A percentile compares a stretch with the other conserved stretches of the same genome.
phyloP scores from a whole-genome alignment of 2,113 vertebrate genomes.

The Athene noctua region DNA sequence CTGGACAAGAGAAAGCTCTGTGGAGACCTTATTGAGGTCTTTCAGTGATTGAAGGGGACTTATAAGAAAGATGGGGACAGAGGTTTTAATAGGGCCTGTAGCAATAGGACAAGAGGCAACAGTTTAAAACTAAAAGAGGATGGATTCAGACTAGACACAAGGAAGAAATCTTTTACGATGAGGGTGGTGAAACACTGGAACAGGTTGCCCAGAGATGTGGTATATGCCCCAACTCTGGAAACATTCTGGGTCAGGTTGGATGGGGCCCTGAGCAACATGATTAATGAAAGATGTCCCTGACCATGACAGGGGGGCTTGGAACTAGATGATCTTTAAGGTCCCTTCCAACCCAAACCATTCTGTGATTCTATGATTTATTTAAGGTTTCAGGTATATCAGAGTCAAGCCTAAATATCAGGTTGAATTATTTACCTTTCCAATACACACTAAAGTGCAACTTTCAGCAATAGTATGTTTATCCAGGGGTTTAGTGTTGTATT shows the following conservation, averaged over 20 bases:
- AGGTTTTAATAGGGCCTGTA: background rate
- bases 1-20: background rate
- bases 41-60: background rate
- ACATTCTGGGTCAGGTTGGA: background rate
- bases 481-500: background rate
- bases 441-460: background rate
- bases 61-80: background rate
- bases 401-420: background rate
- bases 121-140: background rate
- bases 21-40: background rate
- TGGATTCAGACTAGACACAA: background rate
- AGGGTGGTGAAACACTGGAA: background rate
- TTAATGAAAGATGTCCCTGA: background rate
- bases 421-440: background rate
- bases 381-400: background rate
- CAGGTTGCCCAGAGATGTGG: too few relatives aligned
- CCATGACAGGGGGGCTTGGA: too few relatives aligned
- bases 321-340: too few relatives aligned
- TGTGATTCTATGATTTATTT: background rate
- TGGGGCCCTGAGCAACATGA: background rate
- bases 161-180: background rate
- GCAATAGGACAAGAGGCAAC: background rate
- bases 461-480: background rate
- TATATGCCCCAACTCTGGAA: too few relatives aligned
- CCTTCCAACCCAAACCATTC: background rate